Evolutionary conservation across 1,140 invertebrate species (phyloP).

Genomic region (Homarus americanus): DNA sequence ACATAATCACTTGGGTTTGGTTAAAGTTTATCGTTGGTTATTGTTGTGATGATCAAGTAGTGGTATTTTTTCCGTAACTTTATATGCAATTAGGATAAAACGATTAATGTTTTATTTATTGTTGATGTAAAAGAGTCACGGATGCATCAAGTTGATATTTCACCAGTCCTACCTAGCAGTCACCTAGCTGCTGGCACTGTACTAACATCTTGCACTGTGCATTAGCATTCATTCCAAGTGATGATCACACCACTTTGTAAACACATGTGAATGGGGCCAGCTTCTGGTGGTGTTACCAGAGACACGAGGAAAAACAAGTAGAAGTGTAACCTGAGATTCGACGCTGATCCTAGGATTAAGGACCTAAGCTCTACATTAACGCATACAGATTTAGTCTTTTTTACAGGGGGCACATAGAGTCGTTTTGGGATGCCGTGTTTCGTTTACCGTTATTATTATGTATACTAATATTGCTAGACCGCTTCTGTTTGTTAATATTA

Average conservation of each 20-base stretch:
- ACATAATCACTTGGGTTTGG: too few relatives aligned
- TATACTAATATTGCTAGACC: neutral
- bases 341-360: neutral
- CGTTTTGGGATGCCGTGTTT: neutral
- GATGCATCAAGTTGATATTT: too few relatives aligned
- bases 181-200: too few relatives aligned
- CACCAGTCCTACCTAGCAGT: too few relatives aligned
- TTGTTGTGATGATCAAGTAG: too few relatives aligned
- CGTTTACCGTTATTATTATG: neutral
- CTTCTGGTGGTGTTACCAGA: neutral
- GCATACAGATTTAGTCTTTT: neutral
- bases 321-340: neutral
- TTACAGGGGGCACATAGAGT: neutral
- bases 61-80: too few relatives aligned
- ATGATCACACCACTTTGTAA: neutral
- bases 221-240: neutral
- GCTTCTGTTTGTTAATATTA: slow-evolving; percentile 17
- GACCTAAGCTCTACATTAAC: neutral
- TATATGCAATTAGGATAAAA: too few relatives aligned
- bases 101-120: too few relatives aligned
- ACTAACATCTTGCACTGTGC: too few relatives aligned
- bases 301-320: neutral
- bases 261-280: neutral
- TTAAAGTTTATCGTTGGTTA: too few relatives aligned
- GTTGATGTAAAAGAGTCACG: too few relatives aligned